Percentiles rank a stretch among this genome's conserved stretches.
Evolutionary conservation across 2,113 vertebrate genomes (phyloP).

Genomic region (Macquaria ambigua): DNA sequence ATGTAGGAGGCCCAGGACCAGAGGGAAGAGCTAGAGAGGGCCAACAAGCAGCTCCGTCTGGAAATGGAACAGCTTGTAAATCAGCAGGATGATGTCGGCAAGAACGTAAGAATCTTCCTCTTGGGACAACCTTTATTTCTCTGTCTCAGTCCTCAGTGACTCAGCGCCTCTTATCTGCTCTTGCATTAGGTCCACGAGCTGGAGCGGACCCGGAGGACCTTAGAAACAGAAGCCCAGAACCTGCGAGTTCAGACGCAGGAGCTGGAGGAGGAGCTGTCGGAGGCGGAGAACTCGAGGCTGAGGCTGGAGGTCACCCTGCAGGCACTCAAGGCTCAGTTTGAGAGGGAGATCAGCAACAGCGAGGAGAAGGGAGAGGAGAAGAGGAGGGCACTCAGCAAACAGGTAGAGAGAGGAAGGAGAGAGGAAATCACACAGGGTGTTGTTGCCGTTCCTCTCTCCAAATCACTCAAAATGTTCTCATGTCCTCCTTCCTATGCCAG

Average conservation of each 20-base stretch:
- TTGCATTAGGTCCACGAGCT: slow-evolving; percentile 89
- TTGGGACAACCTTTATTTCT: neutral
- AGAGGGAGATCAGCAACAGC: slow-evolving; percentile 84
- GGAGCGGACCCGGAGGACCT: slow-evolving; percentile 85
- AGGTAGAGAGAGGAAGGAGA: slow-evolving; percentile 67
- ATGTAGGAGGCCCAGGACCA: slow-evolving; percentile 86
- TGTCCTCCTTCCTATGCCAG: slow-evolving; percentile 61
- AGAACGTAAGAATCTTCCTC: slow-evolving; percentile 84
- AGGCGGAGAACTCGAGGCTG: slow-evolving; percentile 79
- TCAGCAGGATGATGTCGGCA: slow-evolving; percentile 93
- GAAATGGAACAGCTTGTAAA: slow-evolving; percentile 93
- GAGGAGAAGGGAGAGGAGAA: slow-evolving; percentile 89
- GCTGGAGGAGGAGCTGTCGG: slow-evolving; percentile 80
- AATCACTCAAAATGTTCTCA: neutral
- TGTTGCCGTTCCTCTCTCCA: neutral
- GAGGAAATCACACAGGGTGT: neutral
- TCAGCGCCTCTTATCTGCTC: slow-evolving; percentile 1
- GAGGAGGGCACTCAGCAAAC: slow-evolving; percentile 86
- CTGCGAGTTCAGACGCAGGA: slow-evolving; percentile 87
- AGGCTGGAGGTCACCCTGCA: slow-evolving; percentile 87
- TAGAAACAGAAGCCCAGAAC: slow-evolving; percentile 88
- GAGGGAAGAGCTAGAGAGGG: slow-evolving; percentile 89
- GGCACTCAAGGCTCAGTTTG: slow-evolving; percentile 86
- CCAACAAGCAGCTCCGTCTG: slow-evolving; percentile 88
- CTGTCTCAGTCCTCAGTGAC: slow-evolving; percentile 9